Base-by-base conservation (phyloP, 1,140 invertebrate genomes). In the Neelides sp. region DNA sequence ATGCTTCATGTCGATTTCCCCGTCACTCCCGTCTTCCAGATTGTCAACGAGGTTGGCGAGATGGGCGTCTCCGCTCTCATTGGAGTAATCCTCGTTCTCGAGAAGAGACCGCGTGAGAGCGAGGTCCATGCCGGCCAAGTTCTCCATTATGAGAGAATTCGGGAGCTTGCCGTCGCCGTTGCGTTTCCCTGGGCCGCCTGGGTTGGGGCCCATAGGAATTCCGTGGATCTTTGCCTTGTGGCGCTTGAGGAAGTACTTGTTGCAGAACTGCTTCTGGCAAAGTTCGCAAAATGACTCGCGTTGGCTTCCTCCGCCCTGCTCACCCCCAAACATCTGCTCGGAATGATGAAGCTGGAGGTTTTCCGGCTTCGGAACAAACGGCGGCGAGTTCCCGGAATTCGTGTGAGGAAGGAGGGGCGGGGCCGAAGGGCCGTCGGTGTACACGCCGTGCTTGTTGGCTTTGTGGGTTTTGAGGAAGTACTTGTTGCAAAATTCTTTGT, bases 401-500 rank as follows among this genome's bases (percentile, higher is more conserved):
- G 23, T 35, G 19, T 47, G 44, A 35, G 28, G 23, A 3, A 32
- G 23, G 3, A 30, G 13, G 3, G 36, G 15, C 30, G 36, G 59
- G 50, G 59, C 69, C 71, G 59, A 74, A 70, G 60, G 73, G 68
- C 52, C 70, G 65, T 92, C 88, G 23, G 94, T 83, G 64, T 93
- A 88, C 46, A 92, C 89, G 8, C 87, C 87, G 63, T 94, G 89
- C 62, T 92, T 93, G 66, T 94, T 94, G 1, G 88, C 88, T 66
- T 89, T 90, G 72, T 94, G 89, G 23, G 93, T 98, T 69, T 97
- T 96, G 3, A 99, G 73, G 67, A 98, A 98, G 69, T 99, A 99
- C 68, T 99, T 98, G 73, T 98, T 98, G 73, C 95, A 98, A 65
- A 96, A 93, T 69, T 98, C 93, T 69, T 98, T 98, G 70, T 97